Percentiles rank a stretch among this genome's conserved stretches.
These are phyloP conservation scores for Philopedon plagiatum DNA, from an alignment of 2,888 invertebrate genomes.

Conservation along the genomic window DNA sequence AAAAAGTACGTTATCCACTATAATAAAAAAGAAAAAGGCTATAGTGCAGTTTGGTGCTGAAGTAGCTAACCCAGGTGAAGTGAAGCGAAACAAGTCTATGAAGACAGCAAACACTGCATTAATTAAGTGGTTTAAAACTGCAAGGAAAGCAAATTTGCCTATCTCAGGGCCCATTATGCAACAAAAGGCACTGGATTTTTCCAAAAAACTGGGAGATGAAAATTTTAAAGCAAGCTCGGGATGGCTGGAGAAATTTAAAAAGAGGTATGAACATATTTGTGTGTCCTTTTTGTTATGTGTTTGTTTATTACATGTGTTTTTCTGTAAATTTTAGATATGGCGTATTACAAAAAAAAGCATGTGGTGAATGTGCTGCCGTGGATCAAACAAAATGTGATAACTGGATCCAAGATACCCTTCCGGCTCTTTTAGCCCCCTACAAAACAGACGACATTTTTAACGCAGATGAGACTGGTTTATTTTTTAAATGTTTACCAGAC, in stretches of 20 bases:
- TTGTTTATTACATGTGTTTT: background rate
- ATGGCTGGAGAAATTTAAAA: constrained; percentile 1
- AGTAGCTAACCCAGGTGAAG: background rate
- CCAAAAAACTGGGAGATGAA: background rate
- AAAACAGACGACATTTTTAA: constrained; percentile 17
- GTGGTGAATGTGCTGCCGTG: background rate
- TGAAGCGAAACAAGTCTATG: background rate
- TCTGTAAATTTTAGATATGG: background rate
- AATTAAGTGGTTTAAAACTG: constrained; percentile 29
- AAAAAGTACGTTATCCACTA: too few species aligned
- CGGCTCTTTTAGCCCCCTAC: constrained; percentile 21
- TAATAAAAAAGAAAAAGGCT: too few species aligned
- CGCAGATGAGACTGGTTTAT: constrained; percentile 20
- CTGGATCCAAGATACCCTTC: constrained; percentile 17
- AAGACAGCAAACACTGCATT: background rate
- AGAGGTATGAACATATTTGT: background rate
- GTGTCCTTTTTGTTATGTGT: background rate
- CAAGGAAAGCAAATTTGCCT: constrained; percentile 25
- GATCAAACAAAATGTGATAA: constrained; percentile 12
- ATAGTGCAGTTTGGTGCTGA: background rate
- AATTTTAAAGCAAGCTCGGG: constrained; percentile 15
- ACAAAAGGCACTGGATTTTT: constrained; percentile 2
- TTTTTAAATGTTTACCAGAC: constrained; percentile 8
- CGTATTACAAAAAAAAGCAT: background rate
- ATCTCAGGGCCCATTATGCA: constrained; percentile 18